Base-by-base conservation (phyloP, 2,888 invertebrate genomes). In the Scaptomyza reducta region DNA sequence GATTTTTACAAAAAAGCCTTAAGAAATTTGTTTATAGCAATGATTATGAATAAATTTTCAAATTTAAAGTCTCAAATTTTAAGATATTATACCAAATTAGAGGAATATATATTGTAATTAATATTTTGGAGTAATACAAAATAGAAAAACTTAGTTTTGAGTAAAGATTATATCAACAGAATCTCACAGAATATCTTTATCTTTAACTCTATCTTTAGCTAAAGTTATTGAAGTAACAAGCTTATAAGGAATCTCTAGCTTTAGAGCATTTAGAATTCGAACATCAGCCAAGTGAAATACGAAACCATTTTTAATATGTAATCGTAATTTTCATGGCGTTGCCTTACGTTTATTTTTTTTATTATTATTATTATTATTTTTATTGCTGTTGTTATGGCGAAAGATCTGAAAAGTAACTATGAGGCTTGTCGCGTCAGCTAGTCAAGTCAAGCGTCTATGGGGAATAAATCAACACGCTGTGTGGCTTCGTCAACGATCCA, bases 391-490 rank as follows among this genome's bases (percentile, higher is more conserved):
- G 54, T 50, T 70, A 64, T 69, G 85, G 67, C 68, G 66, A 66
- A 31, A 54, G 64, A 77, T 68, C 82, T 70, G 42, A 77, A 47
- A 33, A 33, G 45, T 50, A 27, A 29, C 25, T 25, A 50, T 18
- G 49, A 25, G 44, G 41, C 45, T 53, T 40, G 59, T 45, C 54
- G 40, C 51, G 62, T 70, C 46, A 53, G 59, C 62, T 33, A 33
- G 33, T 33, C 35, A n/a, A 35, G 35, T 35, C 38, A 77, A 69
- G 51, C 51, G 75, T 87, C 90, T 87, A 74, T 89, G 83, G 90
- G 87, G 89, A 87, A 90, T 90, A 89, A 88, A 88, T 88, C 90
- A 90, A 85, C 88, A 87, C 88, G 81, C 89, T 89, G 90, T 89
- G 88, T 88, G 88, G 88, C 89, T 88, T 78, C 81, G 79, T 87